Evolutionary conservation across 2,797 vertebrate genomes (phyloP), one percentile per base, ranked within the genome.

Genomic region (Synanceia verrucosa): DNA sequence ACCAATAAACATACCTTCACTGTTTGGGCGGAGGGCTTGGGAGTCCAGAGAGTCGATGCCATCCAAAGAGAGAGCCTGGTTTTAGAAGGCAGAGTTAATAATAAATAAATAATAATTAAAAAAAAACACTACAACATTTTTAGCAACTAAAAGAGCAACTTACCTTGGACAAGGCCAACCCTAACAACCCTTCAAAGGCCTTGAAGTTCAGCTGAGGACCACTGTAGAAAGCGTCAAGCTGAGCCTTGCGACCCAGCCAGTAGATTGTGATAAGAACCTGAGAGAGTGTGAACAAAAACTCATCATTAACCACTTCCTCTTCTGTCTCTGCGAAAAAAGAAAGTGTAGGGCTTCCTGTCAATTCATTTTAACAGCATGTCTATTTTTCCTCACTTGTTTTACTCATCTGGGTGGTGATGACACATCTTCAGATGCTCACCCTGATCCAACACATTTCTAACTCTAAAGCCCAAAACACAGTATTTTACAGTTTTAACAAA

Each of bases 251-350:
- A 47, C 97, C 97, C 86, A 99, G 89, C 97, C 97, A 99, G 84
- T 97, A 99, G 60, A 99, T 92, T 0, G 97, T 98, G 87, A 99
- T 97, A 83, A 99, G 94, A 93, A 99, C 97, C 97, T 99, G 86
- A 57, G 51, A 53, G 60, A 64, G 6, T 26, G 5, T 9, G 16
- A 18, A 70, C 4, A 67, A 19, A 50, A 18, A 58, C 23, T 21
- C 1, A 2, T 26, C 23, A 62, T n/a, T 2, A 0, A 28, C 31
- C 9, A 26, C 16, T 9, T 14, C 24, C 4, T 37, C 33, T 12
- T 46, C 4, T 12, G 19, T 31, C 5, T 4, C 1, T 62, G 16
- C 18, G 34, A 5, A 51, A 50, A 44, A 26, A 21, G 1, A 26
- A 44, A 18, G 8, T 18, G 5, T 14, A 29, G 23, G 19, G 14